Conservation (phyloP, 2,797 vertebrate genomes). For the Danio choprae region DNA sequence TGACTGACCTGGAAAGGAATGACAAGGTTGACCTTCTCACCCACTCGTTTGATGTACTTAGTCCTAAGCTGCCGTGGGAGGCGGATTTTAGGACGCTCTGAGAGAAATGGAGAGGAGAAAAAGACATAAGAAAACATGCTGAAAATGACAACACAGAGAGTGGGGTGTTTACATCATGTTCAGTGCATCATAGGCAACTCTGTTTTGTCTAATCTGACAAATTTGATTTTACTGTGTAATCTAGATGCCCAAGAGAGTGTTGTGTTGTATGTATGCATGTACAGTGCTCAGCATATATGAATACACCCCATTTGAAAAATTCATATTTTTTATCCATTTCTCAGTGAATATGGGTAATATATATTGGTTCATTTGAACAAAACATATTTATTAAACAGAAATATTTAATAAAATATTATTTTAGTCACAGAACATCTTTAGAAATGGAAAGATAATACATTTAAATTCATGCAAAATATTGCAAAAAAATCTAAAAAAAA, state of each 20-base stretch:
- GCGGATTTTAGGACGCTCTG: slow-evolving; percentile 90
- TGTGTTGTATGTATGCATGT: neutral
- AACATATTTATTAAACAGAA: too few species aligned
- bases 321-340: too few species aligned
- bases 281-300: too few species aligned
- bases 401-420: too few species aligned
- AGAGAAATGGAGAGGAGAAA: neutral
- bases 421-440: too few species aligned
- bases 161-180: neutral
- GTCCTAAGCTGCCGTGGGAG: slow-evolving; percentile 87
- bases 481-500: too few species aligned
- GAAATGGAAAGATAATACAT: too few species aligned
- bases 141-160: neutral
- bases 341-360: too few species aligned
- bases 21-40: slow-evolving; percentile 87
- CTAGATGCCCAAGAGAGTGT: neutral
- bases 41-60: slow-evolving; percentile 82
- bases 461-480: too few species aligned
- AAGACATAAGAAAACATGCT: slow-evolving; percentile 10
- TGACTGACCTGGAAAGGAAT: slow-evolving; percentile 89
- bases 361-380: too few species aligned
- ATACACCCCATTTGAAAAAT: too few species aligned
- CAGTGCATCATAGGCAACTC: neutral
- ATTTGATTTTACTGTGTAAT: neutral
- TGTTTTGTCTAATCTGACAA: neutral